Percentiles rank a stretch among this genome's conserved stretches.
phyloP scores from a whole-genome alignment of 2,113 vertebrate genomes.

The Amphiprion ocellaris region DNA sequence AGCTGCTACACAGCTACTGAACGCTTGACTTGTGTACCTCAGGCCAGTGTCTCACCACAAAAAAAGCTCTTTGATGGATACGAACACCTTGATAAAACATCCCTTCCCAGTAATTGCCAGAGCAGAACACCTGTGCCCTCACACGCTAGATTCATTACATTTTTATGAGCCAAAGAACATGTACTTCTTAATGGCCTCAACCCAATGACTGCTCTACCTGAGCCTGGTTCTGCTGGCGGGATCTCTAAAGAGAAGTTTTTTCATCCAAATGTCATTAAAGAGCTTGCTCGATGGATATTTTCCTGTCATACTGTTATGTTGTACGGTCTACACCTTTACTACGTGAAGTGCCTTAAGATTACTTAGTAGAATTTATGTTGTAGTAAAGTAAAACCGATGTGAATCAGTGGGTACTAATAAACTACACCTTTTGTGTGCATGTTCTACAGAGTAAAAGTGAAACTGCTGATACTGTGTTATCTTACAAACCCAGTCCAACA shows the following conservation, averaged over 20 bases:
- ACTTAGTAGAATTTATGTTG: too few relatives aligned
- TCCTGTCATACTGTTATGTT: too few relatives aligned
- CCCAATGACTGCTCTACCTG: too few relatives aligned
- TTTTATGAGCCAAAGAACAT: too few relatives aligned
- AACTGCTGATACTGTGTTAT: background rate
- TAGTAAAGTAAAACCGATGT: too few relatives aligned
- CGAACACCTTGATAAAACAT: background rate
- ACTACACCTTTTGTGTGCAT: background rate
- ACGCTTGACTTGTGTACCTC: conserved; percentile 65
- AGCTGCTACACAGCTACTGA: conserved; percentile 27
- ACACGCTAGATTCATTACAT: background rate
- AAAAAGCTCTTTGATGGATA: background rate
- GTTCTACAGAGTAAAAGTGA: background rate
- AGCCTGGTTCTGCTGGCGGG: too few relatives aligned
- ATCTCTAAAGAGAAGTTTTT: too few relatives aligned
- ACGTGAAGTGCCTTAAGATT: too few relatives aligned
- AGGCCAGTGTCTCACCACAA: conserved; percentile 21
- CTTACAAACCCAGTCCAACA: background rate
- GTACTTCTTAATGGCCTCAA: too few relatives aligned
- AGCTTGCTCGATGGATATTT: too few relatives aligned
- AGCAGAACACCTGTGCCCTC: background rate
- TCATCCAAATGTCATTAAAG: too few relatives aligned
- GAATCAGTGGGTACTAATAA: background rate
- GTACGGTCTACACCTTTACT: too few relatives aligned
- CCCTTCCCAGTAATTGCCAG: background rate